These are phyloP conservation scores for Archips crataeganus DNA, from an alignment of 2,888 invertebrate species.

Conservation along the genomic window DNA sequence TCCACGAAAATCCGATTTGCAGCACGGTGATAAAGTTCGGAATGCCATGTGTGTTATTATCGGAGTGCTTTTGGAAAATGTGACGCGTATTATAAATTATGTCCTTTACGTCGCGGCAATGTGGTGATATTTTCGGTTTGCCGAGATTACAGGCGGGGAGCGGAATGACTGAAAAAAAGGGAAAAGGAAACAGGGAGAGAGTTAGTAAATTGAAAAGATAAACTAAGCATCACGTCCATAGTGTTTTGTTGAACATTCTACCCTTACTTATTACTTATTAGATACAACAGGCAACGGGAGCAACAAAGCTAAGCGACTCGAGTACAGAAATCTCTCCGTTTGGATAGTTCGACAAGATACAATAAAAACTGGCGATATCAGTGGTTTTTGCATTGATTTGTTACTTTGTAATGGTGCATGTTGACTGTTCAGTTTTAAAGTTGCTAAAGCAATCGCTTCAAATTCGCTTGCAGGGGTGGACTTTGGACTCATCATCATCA, in stretches of 20 bases:
- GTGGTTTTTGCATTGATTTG: no score
- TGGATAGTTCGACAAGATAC: not conserved
- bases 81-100: slow-evolving; percentile 40
- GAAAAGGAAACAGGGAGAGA: not conserved
- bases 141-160: slow-evolving; percentile 18
- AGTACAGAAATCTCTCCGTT: not conserved
- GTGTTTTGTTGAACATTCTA: not conserved
- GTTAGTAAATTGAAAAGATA: slow-evolving; percentile 7
- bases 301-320: not conserved
- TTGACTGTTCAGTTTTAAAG: no score
- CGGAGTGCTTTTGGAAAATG: slow-evolving; percentile 30
- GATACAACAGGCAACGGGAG: not conserved
- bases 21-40: not conserved
- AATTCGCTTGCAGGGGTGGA: no score
- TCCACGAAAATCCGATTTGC: slow-evolving; percentile 8
- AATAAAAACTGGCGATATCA: no score
- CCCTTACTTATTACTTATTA: not conserved
- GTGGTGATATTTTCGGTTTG: slow-evolving; percentile 24
- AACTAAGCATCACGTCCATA: not conserved
- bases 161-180: slow-evolving; percentile 6
- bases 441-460: no score
- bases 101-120: slow-evolving; percentile 13
- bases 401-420: no score
- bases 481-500: no score
- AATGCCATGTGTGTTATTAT: not conserved